Evolutionary conservation across 2,888 invertebrate species (phyloP).

Genomic region (Nemoura dubitans): DNA sequence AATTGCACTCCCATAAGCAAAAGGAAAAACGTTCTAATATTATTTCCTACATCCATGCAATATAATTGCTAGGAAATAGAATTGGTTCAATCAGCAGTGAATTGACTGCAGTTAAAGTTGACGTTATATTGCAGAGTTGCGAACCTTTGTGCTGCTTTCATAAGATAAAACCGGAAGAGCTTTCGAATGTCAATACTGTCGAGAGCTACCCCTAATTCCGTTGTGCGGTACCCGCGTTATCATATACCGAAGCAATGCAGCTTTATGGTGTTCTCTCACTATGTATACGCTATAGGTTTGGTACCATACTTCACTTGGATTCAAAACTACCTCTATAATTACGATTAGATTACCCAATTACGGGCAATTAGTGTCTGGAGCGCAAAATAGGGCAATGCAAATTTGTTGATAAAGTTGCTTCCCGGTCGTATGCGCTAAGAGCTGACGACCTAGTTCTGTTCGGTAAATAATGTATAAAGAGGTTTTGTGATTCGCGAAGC

Average conservation of each 20-base stretch:
- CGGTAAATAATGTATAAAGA: slow-evolving; percentile 12
- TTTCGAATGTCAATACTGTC: neutral
- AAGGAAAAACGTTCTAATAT: neutral
- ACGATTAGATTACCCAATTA: slow-evolving; percentile 5
- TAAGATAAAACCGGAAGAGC: neutral
- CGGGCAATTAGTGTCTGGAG: neutral
- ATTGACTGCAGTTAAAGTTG: neutral
- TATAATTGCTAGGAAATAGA: neutral
- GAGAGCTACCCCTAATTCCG: neutral
- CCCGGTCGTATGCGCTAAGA: neutral
- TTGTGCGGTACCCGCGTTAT: neutral
- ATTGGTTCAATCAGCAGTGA: neutral
- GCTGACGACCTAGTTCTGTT: neutral
- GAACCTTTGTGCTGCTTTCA: neutral
- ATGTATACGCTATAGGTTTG: neutral
- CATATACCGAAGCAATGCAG: neutral
- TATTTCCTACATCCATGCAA: neutral
- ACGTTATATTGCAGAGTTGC: neutral
- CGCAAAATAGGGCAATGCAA: neutral
- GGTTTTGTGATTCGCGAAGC: neutral
- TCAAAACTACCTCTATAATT: neutral
- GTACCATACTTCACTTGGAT: neutral
- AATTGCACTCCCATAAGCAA: neutral
- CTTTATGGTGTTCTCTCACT: neutral
- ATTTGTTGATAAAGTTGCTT: slow-evolving; percentile 3